Evolutionary conservation across 2,888 invertebrate genomes (phyloP).

Genomic region (Heterodera filipjevi): DNA sequence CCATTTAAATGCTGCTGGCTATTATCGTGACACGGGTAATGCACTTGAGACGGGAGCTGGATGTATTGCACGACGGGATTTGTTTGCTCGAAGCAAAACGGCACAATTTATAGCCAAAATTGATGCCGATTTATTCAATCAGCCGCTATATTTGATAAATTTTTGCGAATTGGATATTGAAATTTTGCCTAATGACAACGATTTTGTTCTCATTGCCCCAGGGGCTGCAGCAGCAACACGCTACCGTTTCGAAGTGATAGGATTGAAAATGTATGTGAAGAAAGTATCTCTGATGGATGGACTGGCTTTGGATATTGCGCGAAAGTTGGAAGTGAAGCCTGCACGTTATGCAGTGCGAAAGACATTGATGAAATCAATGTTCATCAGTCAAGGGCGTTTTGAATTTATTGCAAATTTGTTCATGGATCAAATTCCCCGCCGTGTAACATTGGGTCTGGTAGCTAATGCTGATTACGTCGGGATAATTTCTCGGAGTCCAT

Average conservation of each 20-base stretch:
- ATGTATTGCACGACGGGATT: too few relatives aligned
- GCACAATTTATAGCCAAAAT: constrained; percentile 14
- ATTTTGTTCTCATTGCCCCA: not conserved
- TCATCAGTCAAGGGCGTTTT: constrained; percentile 7
- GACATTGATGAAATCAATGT: constrained; percentile 25
- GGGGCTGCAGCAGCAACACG: too few relatives aligned
- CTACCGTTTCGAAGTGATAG: constrained; percentile 4
- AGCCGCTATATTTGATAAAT: constrained; percentile 15
- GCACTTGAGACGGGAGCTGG: too few relatives aligned
- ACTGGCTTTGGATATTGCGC: constrained; percentile 20
- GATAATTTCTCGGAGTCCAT: not conserved
- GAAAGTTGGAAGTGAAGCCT: constrained; percentile 24
- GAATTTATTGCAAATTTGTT: constrained; percentile 19
- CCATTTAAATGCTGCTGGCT: not conserved
- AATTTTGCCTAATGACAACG: constrained; percentile 2
- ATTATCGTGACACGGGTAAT: too few relatives aligned
- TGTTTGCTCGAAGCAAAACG: too few relatives aligned
- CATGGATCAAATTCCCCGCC: constrained; percentile 17
- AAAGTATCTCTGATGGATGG: constrained; percentile 24
- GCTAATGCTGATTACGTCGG: constrained; percentile 18
- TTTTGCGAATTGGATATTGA: constrained; percentile 13
- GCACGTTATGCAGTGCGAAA: constrained; percentile 24
- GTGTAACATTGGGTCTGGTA: constrained; percentile 12
- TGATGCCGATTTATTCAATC: constrained; percentile 8
- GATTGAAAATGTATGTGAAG: constrained; percentile 11